Evolutionary conservation across 30 jellyfish, hydroid and myxozoan species (phyloP).

Genomic region (Pseudorhiza aurosa): DNA sequence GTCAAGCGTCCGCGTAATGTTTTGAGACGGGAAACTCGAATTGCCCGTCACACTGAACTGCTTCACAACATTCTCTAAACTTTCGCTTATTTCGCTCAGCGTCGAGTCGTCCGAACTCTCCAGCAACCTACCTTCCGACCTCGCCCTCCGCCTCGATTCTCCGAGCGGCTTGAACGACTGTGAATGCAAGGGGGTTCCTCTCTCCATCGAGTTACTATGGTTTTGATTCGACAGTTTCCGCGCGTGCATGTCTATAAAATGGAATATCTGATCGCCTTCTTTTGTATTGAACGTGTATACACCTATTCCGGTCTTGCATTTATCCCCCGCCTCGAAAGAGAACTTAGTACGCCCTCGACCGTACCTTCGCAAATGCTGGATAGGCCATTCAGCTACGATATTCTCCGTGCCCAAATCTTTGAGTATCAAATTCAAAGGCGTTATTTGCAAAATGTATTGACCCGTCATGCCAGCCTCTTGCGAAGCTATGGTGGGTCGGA

Average conservation of each 20-base stretch:
- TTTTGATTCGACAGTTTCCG: constrained; percentile 73
- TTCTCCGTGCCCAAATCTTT: constrained; percentile 74
- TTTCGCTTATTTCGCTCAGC: constrained; percentile 44
- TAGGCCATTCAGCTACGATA: constrained; percentile 95
- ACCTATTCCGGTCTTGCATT: constrained; percentile 91
- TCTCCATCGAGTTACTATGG: constrained; percentile 41
- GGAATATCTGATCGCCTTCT: constrained; percentile 98
- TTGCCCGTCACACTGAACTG: background rate
- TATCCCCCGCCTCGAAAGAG: constrained; percentile 98
- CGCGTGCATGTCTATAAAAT: constrained; percentile 86
- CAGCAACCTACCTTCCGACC: constrained; percentile 92
- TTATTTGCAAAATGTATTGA: constrained; percentile 81
- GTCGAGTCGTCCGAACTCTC: constrained; percentile 64
- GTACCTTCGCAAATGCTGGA: constrained; percentile 92
- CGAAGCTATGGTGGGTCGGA: constrained; percentile 96
- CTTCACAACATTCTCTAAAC: constrained; percentile 36
- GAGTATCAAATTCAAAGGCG: constrained; percentile 63
- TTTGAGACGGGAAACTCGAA: constrained; percentile 23
- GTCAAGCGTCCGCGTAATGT: constrained; percentile 22
- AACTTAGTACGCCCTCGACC: constrained; percentile 98
- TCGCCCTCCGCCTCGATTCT: constrained; percentile 73
- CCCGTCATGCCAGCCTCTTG: constrained; percentile 98
- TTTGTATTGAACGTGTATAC: constrained; percentile 94
- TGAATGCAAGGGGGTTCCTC: constrained; percentile 68
- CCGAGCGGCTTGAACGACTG: constrained; percentile 84